These are phyloP conservation scores for Holcopasites calliopsidis DNA, from an alignment of 1,140 invertebrate species.

Conservation along the genomic window DNA sequence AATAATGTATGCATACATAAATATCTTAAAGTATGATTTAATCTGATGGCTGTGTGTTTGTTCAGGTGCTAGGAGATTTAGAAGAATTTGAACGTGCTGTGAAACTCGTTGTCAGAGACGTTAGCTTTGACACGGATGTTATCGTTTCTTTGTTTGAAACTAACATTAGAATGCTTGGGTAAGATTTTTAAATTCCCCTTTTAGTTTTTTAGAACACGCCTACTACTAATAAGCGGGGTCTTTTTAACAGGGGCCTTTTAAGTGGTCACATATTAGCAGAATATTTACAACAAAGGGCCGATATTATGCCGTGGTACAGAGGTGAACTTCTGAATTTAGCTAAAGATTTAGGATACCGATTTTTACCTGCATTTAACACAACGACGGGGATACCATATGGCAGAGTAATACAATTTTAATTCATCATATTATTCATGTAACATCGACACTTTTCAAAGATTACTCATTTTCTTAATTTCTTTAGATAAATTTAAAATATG, in stretches of 20 bases:
- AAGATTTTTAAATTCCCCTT: constrained; percentile 70
- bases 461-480: constrained; percentile 26
- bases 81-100: constrained; percentile 96
- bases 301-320: constrained; percentile 93
- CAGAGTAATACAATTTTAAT: constrained; percentile 82
- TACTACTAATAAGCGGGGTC: background rate
- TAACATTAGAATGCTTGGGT: constrained; percentile 98
- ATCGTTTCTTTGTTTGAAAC: constrained; percentile 99
- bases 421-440: constrained; percentile 8
- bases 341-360: constrained; percentile 93
- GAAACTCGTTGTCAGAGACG: constrained; percentile 90
- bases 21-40: too few relatives aligned
- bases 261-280: constrained; percentile 95
- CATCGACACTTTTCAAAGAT: constrained; percentile 28
- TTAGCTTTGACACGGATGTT: constrained; percentile 96
- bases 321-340: constrained; percentile 94
- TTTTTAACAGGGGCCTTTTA: constrained; percentile 88
- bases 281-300: constrained; percentile 88
- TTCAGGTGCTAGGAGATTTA: constrained; percentile 91
- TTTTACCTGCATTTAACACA: constrained; percentile 98
- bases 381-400: constrained; percentile 98
- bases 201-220: background rate
- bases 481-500: constrained; percentile 93
- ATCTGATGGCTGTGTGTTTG: constrained; percentile 13
- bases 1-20: too few relatives aligned